Percentiles rank a stretch among this genome's conserved stretches.
Conservation (phyloP, 37 sponge, comb jelly and placozoan genomes). For the Hexactinellida sp. region DNA sequence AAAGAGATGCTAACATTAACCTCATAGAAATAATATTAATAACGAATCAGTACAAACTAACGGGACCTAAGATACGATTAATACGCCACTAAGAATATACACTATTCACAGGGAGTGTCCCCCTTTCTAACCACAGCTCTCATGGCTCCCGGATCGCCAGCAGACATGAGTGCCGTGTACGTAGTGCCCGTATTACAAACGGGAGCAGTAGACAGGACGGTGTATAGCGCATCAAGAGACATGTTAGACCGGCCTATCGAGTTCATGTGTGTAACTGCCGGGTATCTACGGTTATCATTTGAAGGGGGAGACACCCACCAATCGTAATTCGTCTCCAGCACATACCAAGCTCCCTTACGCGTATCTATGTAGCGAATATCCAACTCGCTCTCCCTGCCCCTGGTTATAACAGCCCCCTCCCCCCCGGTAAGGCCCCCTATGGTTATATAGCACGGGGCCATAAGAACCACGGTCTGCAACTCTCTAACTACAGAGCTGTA, state of each 20-base stretch:
- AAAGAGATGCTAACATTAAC: no score
- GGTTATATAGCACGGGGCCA: conserved; percentile 77
- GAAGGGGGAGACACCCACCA: conserved; percentile 72
- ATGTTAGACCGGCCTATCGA: conserved; percentile 29
- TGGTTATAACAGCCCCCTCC: conserved; percentile 77
- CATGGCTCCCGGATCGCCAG: conserved; percentile 35
- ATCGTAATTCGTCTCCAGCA: conserved; percentile 92
- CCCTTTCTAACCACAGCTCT: conserved; percentile 24
- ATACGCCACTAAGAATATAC: no score
- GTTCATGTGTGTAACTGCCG: conserved; percentile 61
- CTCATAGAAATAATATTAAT: background rate
- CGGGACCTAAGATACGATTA: background rate
- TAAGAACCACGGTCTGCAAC: conserved; percentile 38
- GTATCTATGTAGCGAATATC: conserved; percentile 47
- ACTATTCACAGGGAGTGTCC: background rate
- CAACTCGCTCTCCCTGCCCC: conserved; percentile 37
- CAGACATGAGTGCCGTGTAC: conserved; percentile 65
- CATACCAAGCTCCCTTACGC: conserved; percentile 46
- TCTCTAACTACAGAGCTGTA: conserved; percentile 34
- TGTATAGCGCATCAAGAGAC: conserved; percentile 22
- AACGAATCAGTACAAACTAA: background rate
- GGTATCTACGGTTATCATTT: conserved; percentile 69
- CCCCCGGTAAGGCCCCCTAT: conserved; percentile 48
- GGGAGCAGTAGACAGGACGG: conserved; percentile 66
- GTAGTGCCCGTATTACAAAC: conserved; percentile 58